Conservation (phyloP, 2,113 vertebrate genomes). For the Petromus typicus region DNA sequence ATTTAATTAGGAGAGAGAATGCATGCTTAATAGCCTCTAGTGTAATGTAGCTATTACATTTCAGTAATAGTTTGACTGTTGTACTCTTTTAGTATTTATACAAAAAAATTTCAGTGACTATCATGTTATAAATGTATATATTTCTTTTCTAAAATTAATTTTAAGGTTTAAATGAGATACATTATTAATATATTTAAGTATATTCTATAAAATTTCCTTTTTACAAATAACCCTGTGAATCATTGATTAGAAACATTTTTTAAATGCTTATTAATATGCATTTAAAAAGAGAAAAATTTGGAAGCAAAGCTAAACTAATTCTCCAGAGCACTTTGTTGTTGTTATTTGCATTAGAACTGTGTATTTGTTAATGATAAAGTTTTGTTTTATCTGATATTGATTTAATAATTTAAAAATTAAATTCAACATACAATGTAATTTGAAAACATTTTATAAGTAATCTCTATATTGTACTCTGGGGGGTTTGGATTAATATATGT, state of each 20-base stretch:
- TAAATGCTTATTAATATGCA: background rate
- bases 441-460: conserved; percentile 36
- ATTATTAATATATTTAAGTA: conserved; percentile 45
- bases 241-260: conserved; percentile 22
- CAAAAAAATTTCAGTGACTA: conserved; percentile 30
- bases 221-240: conserved; percentile 24
- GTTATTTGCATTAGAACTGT: background rate
- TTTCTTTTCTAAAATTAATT: conserved; percentile 37
- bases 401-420: conserved; percentile 52
- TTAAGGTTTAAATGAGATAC: background rate
- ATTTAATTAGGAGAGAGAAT: conserved; percentile 16
- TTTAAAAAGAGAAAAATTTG: conserved; percentile 34
- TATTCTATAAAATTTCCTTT: conserved; percentile 35
- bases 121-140: background rate
- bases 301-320: conserved; percentile 20
- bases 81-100: background rate
- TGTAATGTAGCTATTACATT: conserved; percentile 14
- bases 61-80: conserved; percentile 7
- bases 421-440: background rate
- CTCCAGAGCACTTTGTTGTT: conserved; percentile 24
- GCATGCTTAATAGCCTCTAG: background rate
- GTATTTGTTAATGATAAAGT: conserved; percentile 15
- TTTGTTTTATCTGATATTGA: conserved; percentile 34
- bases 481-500: background rate
- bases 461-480: conserved; percentile 20